Base-by-base conservation (phyloP, 2,113 vertebrate species). In the Coptodon bakossiorum region DNA sequence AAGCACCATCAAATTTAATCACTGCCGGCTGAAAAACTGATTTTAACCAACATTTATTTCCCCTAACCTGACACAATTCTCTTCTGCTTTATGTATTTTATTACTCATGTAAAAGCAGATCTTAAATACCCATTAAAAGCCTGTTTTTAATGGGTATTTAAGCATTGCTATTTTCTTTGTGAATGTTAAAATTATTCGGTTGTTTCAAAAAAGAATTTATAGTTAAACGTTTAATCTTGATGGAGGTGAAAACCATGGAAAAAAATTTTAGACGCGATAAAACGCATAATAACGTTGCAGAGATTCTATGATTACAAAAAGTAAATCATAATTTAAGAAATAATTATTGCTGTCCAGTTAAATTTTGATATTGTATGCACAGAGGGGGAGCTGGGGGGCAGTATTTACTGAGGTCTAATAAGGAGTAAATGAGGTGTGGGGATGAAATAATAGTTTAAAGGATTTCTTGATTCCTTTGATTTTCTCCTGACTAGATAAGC, bases 351-450 rank as follows among this genome's bases (percentile, higher is more conserved):
- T 3, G 43, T 78, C 73, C 45, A 13, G 27, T 78, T 52, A 6
- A 78, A 78, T 52, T 78, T 78, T 50, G 45, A 78, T 78, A 6
- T n/a, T n/a, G 48, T 7, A 38, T 29, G 61, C 83, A 13, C 27
- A 6, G 59, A 57, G 1, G 13, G 24, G 13, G 3, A 14, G 16
- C 31, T 12, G 16, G 3, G 11, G 24, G 61, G 7, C 63, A 59
- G 78, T 86, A 82, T 90, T 84, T 87, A 86, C 85, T 54, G 6
- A 83, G 50, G 34, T 80, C 83, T 86, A 84, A 89, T 73, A 83
- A 53, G 85, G 54, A 91, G 34, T 66, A 88, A 94, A 92, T 89
- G 82, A 93, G 71, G 81, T 83, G 73, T 84, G 80, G 9, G 52
- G 57, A 56, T 83, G 54, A 80, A 83, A 83, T 85, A 86, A 87